phyloP scores from a whole-genome alignment of 92 coral and sea anemone genomes.

The Actinernus sp. region DNA sequence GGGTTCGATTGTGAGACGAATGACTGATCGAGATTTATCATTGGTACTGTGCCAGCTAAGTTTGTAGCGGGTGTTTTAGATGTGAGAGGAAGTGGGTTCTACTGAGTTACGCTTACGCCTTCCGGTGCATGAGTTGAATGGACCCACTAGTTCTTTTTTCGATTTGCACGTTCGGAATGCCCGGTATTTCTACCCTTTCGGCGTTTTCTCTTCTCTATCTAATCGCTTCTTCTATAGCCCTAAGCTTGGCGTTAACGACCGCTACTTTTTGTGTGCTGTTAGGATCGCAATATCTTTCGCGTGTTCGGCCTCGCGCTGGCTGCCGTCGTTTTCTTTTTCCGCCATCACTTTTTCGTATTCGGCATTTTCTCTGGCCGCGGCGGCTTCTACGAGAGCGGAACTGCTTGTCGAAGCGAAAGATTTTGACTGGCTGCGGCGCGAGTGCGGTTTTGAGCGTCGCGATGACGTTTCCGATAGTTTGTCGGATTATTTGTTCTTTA shows the following conservation, averaged over 20 bases:
- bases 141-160: background rate
- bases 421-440: too few species aligned
- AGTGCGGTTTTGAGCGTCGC: too few species aligned
- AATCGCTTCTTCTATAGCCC: background rate
- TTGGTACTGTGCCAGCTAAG: background rate
- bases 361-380: too few species aligned
- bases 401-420: too few species aligned
- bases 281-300: conserved; percentile 6
- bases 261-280: background rate
- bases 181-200: background rate
- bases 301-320: too few species aligned
- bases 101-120: background rate
- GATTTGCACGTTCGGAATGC: background rate
- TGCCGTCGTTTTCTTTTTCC: background rate
- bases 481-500: too few species aligned
- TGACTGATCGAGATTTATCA: too few species aligned
- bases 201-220: background rate
- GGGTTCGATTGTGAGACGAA: too few species aligned
- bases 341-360: too few species aligned
- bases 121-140: background rate
- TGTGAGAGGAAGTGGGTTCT: background rate
- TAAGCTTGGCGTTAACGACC: background rate
- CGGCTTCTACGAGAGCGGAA: too few species aligned
- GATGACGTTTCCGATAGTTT: too few species aligned
- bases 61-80: background rate